phyloP scores from a whole-genome alignment of 1,140 invertebrate species.

The Hormaphis cornu region DNA sequence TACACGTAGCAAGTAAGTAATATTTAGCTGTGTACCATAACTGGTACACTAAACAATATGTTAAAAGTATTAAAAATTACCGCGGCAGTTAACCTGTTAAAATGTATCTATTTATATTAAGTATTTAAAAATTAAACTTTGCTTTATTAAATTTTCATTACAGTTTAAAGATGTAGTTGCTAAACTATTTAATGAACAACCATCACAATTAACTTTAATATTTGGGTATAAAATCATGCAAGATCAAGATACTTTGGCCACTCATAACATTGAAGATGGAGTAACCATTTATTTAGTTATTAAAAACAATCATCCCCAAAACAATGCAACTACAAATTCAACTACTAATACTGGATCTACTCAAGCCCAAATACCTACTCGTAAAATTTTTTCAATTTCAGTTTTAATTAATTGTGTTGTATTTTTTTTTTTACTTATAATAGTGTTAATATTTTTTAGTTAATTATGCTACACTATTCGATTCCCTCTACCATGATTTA shows the following conservation, averaged over 20 bases:
- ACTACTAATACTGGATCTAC: constrained; percentile 12
- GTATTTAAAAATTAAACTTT: neutral
- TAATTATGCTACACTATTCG: constrained; percentile 64
- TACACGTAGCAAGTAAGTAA: too few relatives aligned
- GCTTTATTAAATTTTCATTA: constrained; percentile 43
- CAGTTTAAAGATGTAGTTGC: constrained; percentile 84
- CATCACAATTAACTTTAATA: constrained; percentile 89
- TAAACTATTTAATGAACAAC: constrained; percentile 76
- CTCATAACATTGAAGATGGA: constrained; percentile 91
- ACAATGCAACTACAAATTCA: constrained; percentile 25
- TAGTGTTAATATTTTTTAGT: constrained; percentile 46
- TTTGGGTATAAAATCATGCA: constrained; percentile 99
- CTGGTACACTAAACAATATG: too few relatives aligned
- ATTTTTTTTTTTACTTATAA: constrained; percentile 35
- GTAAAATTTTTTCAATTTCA: neutral
- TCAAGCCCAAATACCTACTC: constrained; percentile 22
- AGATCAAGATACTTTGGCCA: constrained; percentile 79
- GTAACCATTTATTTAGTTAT: constrained; percentile 95
- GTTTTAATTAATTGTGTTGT: neutral
- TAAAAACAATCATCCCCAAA: constrained; percentile 48
- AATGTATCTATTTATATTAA: too few relatives aligned
- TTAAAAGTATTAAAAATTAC: too few relatives aligned
- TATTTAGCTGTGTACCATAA: too few relatives aligned
- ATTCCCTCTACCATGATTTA: constrained; percentile 68
- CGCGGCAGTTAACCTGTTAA: too few relatives aligned